Evolutionary conservation across 2,113 vertebrate species (phyloP).

Genomic region (Colaptes auratus): DNA sequence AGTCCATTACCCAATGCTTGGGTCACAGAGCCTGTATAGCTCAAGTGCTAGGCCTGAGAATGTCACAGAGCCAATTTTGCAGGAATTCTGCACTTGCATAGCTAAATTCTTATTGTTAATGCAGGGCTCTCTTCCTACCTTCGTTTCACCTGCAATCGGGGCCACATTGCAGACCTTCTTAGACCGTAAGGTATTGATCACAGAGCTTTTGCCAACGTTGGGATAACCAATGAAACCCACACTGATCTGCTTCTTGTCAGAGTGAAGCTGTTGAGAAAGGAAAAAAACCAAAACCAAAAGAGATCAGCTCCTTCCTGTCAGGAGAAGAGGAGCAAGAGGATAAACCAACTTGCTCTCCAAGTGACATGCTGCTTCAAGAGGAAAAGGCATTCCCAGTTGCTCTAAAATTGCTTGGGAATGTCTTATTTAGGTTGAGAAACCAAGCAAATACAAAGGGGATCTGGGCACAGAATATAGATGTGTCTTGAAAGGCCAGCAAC

Average conservation of each 20-base stretch:
- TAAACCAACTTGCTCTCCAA: background rate
- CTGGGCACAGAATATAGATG: background rate
- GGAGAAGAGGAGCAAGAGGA: background rate
- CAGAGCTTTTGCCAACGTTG: constrained; percentile 97
- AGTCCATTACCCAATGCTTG: background rate
- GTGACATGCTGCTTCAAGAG: background rate
- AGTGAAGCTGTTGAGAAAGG: constrained; percentile 84
- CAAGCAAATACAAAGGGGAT: background rate
- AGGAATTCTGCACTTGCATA: background rate
- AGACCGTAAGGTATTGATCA: constrained; percentile 94
- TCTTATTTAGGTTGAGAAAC: background rate
- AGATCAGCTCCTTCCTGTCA: background rate
- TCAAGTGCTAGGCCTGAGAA: background rate
- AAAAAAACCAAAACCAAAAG: background rate
- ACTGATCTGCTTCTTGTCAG: constrained; percentile 99
- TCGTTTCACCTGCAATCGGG: constrained; percentile 95
- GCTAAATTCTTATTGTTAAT: background rate
- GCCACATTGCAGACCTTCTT: constrained; percentile 99
- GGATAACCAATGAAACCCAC: constrained; percentile 99
- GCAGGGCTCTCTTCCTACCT: constrained; percentile 76
- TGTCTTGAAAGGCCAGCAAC: background rate
- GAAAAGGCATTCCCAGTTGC: background rate
- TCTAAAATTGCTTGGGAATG: background rate
- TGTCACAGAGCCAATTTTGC: background rate
- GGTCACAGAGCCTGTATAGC: background rate